These are phyloP conservation scores for Drosophila albomicans DNA, from an alignment of 1,140 invertebrate genomes.

Conservation along the genomic window DNA sequence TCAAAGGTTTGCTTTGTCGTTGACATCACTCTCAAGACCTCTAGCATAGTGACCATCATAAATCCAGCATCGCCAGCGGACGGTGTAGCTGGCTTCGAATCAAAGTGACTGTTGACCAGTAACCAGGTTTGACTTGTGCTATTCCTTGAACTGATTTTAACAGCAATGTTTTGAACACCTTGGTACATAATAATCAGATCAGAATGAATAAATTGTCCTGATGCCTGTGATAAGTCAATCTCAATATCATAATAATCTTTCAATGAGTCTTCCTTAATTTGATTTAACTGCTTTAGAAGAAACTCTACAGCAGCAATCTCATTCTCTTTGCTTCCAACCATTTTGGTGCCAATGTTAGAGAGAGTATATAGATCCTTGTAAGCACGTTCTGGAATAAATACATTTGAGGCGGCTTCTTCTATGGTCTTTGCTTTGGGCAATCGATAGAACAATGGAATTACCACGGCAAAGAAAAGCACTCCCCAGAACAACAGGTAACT, in stretches of 20 bases:
- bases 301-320: conserved; percentile 85
- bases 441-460: conserved; percentile 60
- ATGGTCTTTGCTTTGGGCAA: conserved; percentile 59
- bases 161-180: conserved; percentile 91
- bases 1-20: conserved; percentile 47
- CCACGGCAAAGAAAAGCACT: conserved; percentile 64
- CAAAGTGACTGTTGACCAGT: conserved; percentile 97
- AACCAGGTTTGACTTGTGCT: conserved; percentile 86
- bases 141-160: conserved; percentile 87
- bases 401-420: conserved; percentile 40
- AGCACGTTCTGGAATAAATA: conserved; percentile 74
- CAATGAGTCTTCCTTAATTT: conserved; percentile 52
- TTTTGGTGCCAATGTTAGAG: conserved; percentile 89
- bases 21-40: conserved; percentile 87
- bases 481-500: conserved; percentile 68
- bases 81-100: conserved; percentile 93
- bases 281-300: conserved; percentile 83
- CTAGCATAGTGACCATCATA: conserved; percentile 96
- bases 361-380: conserved; percentile 87
- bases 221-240: conserved; percentile 86
- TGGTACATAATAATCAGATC: conserved; percentile 90
- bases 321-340: conserved; percentile 88
- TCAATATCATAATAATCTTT: conserved; percentile 69
- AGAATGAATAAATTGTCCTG: conserved; percentile 90
- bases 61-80: conserved; percentile 90